phyloP scores from a whole-genome alignment of 2,888 invertebrate species.

The Elysia crispata region DNA sequence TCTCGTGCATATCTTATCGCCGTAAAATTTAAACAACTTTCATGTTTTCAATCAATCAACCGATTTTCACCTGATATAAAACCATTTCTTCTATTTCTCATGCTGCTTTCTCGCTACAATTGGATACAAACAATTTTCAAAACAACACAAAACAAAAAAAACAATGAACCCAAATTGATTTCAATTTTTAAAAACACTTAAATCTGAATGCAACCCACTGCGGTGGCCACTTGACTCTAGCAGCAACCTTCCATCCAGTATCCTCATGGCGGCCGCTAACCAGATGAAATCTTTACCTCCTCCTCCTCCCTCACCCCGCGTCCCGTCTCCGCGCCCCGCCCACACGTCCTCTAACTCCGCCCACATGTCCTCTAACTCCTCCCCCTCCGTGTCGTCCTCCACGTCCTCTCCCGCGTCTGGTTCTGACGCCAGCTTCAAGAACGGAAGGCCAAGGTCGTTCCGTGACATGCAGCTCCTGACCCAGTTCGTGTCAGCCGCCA shows the following conservation, averaged over 20 bases:
- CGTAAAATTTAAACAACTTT: not conserved
- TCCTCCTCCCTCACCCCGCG: no score
- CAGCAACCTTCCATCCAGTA: conserved; percentile 23
- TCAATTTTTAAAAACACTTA: no score
- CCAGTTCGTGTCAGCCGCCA: conserved; percentile 40
- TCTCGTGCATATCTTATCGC: not conserved
- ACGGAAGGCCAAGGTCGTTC: conserved; percentile 52
- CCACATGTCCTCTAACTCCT: no score
- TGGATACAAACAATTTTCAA: no score
- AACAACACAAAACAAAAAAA: no score
- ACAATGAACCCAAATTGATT: no score
- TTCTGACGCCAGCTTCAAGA: not conserved
- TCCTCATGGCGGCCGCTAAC: conserved; percentile 40
- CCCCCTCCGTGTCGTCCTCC: no score
- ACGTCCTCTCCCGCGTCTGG: conserved; percentile 13
- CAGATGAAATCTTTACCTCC: conserved; percentile 39
- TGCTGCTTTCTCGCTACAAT: no score
- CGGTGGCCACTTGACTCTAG: no score
- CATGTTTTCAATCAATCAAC: not conserved
- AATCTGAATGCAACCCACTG: no score
- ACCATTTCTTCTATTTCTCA: not conserved
- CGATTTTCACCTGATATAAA: not conserved
- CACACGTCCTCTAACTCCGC: no score
- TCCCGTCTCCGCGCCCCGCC: no score
- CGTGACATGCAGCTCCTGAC: conserved; percentile 59